These are phyloP conservation scores for Daubentonia madagascariensis DNA, from an alignment of 2,113 vertebrate genomes.

Conservation along the genomic window DNA sequence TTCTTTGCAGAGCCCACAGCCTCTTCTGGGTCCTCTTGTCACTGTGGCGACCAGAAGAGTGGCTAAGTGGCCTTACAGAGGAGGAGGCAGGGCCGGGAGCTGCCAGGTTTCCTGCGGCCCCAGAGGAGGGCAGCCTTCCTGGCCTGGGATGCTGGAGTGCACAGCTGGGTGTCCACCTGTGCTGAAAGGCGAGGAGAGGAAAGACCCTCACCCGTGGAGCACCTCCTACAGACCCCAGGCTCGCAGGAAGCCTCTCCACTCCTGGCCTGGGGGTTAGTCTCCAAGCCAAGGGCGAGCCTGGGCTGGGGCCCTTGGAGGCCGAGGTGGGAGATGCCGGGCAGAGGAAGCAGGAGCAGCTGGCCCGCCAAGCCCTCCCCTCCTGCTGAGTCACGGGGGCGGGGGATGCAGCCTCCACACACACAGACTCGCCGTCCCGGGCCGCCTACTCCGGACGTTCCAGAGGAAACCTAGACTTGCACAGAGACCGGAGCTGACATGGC, in stretches of 20 bases:
- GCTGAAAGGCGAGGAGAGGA: no score
- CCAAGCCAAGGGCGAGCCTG: not conserved
- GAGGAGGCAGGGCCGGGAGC: not conserved
- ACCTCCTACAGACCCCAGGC: not conserved
- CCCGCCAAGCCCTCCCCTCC: rapidly evolving
- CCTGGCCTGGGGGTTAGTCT: not conserved
- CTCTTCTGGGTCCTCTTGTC: not conserved
- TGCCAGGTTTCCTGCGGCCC: not conserved
- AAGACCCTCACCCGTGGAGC: not conserved
- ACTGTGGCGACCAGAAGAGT: not conserved
- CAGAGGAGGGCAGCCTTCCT: not conserved
- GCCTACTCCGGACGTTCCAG: not conserved
- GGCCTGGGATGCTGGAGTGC: rapidly evolving
- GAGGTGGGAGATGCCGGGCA: not conserved
- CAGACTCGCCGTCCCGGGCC: not conserved
- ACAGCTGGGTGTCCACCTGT: not conserved
- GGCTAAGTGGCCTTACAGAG: not conserved
- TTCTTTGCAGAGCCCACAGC: not conserved
- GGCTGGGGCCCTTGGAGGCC: not conserved
- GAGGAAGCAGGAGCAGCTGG: not conserved
- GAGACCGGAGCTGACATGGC: not conserved
- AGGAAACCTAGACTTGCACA: not conserved
- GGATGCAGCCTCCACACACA: not conserved
- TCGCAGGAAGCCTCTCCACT: no score
- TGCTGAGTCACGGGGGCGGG: not conserved